phyloP scores from a whole-genome alignment of 2,888 invertebrate genomes.

The Itoplectis maculator region DNA sequence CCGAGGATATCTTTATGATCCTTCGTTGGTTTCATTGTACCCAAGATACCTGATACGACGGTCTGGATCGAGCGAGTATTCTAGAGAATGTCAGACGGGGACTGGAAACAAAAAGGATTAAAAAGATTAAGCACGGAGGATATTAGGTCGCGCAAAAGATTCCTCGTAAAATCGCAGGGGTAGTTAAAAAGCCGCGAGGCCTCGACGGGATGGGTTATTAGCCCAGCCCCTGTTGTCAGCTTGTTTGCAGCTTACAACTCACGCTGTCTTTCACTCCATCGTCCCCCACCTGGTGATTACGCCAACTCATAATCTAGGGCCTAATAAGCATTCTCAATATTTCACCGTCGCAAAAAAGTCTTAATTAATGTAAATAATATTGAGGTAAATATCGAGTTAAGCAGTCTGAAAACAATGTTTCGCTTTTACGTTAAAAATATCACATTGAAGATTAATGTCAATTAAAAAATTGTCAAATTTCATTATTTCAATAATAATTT shows the following conservation, averaged over 20 bases:
- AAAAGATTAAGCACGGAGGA: slow-evolving; percentile 27
- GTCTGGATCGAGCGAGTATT: neutral
- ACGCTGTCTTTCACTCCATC: slow-evolving; percentile 25
- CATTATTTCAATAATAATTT: neutral
- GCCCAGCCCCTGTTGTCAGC: slow-evolving; percentile 67
- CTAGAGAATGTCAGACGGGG: neutral
- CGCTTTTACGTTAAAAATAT: too few species aligned
- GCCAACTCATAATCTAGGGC: slow-evolving; percentile 22
- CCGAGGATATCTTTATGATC: neutral
- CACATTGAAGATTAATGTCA: too few species aligned
- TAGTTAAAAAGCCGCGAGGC: slow-evolving; percentile 35
- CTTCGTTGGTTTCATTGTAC: slow-evolving; percentile 1
- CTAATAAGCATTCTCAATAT: slow-evolving; percentile 40
- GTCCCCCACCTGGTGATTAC: slow-evolving; percentile 23
- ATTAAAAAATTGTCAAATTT: neutral
- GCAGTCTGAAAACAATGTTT: too few species aligned
- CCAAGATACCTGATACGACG: neutral
- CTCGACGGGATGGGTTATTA: slow-evolving; percentile 67
- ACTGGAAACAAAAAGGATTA: slow-evolving; percentile 37
- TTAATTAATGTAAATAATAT: too few species aligned
- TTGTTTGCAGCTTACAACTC: slow-evolving; percentile 70
- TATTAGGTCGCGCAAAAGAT: slow-evolving; percentile 35
- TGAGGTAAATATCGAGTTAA: too few species aligned
- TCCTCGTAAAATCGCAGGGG: slow-evolving; percentile 40
- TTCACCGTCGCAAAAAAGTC: neutral